Percentiles rank a stretch among this genome's conserved stretches.
These are phyloP conservation scores for Bombus confusus DNA, from an alignment of 1,140 invertebrate genomes.

Conservation along the genomic window DNA sequence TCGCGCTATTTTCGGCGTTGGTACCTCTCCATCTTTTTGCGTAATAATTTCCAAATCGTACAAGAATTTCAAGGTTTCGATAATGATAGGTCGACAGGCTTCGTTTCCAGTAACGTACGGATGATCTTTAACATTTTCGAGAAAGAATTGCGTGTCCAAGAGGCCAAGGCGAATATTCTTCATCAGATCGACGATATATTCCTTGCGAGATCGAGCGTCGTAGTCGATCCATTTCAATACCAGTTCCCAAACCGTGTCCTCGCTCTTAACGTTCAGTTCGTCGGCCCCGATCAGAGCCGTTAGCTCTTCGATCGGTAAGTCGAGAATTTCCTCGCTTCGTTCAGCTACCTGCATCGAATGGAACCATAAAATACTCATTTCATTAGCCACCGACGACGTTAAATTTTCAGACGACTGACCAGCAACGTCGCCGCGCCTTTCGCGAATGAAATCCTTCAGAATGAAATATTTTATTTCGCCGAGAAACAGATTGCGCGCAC, in stretches of 20 bases:
- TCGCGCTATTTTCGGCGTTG: conserved; percentile 85
- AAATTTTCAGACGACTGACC: too few species aligned
- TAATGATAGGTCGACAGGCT: conserved; percentile 87
- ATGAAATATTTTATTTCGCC: fast-evolving
- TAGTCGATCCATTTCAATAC: conserved; percentile 86
- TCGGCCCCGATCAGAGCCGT: conserved; percentile 88
- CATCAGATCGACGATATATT: conserved; percentile 89
- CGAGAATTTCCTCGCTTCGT: conserved; percentile 88
- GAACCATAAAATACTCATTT: too few species aligned
- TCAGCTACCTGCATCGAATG: conserved; percentile 78
- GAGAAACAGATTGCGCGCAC: fast-evolving
- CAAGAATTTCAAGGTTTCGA: conserved; percentile 88
- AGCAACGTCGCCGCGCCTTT: too few species aligned
- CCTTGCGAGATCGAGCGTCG: conserved; percentile 85
- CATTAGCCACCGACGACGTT: too few species aligned
- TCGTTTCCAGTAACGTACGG: conserved; percentile 86
- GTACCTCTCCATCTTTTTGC: conserved; percentile 84
- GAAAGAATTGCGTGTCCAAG: conserved; percentile 91
- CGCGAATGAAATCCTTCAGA: not conserved
- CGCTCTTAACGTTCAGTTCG: conserved; percentile 85
- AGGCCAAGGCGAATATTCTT: conserved; percentile 91
- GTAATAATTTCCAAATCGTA: conserved; percentile 89
- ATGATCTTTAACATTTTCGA: conserved; percentile 87
- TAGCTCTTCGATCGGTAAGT: conserved; percentile 87
- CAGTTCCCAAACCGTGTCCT: conserved; percentile 87